Evolutionary conservation across 2,113 vertebrate genomes (phyloP), one percentile per base, ranked within the genome.

Genomic region (Penelope pileata): DNA sequence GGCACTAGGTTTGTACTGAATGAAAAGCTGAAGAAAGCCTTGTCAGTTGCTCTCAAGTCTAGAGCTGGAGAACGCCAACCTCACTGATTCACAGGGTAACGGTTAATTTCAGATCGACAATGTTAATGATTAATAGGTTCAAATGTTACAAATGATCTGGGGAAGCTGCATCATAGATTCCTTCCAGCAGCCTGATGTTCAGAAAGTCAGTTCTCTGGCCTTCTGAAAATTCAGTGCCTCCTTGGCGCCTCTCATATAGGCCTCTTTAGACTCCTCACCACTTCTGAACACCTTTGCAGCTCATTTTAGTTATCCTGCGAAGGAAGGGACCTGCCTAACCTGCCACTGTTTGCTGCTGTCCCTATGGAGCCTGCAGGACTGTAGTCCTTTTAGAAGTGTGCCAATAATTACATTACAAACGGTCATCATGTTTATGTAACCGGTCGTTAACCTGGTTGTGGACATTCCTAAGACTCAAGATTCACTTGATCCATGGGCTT

Each of bases 301-400:
- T 67, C 58, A 12, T 86, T 86, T 48, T 36, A 51, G 16, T 45
- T 29, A 32, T 26, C 38, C 38, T 60, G 64, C 7, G 51, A 60
- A 56, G 36, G 74, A 93, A 84, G 86, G 32, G n/a, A 53, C 38
- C 23, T 34, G 2, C 32, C 12, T 80, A 19, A 68, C 68, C 43
- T 73, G 24, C 80, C 77, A 32, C 58, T 86, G 47, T 91, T 82
- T 91, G 75, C 54, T 69, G 9, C 66, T 21, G 13, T 24, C n/a
- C 13, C 54, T 79, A 23, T 10, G 70, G 10, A 79, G 43, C 58
- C 79, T 70, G 56, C 74, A 69, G 51, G 47, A 64, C 34, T 91
- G 24, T 72, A 81, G 93, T 86, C 38, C 40, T 94, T 89, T 96
- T 56, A 72, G 83, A 94, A 58, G 18, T 67, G 69, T 67, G 26